phyloP scores from a whole-genome alignment of 2,797 vertebrate species.

The Etheostoma perlongum region DNA sequence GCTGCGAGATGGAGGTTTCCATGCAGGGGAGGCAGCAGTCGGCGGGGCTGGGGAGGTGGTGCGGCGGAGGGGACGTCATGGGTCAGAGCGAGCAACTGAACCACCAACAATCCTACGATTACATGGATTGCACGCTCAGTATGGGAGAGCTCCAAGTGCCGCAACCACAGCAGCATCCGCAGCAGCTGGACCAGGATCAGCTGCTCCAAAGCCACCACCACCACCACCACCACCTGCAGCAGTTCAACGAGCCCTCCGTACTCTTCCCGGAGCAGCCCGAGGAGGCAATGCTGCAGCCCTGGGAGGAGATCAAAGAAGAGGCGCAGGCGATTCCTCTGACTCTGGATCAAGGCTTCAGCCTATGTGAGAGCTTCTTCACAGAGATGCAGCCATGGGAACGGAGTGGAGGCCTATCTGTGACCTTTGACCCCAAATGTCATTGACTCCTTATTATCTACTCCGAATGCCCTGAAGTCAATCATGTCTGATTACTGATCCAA shows the following conservation, averaged over 20 bases:
- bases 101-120: slow-evolving; percentile 79
- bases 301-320: slow-evolving; percentile 89
- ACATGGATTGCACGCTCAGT: slow-evolving; percentile 73
- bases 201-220: slow-evolving; percentile 72
- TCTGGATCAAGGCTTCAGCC: slow-evolving; percentile 84
- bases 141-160: slow-evolving; percentile 74
- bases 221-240: slow-evolving; percentile 75
- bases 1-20: slow-evolving; percentile 85
- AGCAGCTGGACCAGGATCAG: slow-evolving; percentile 77
- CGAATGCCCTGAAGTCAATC: background rate
- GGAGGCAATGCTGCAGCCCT: slow-evolving; percentile 80
- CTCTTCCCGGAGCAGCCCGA: slow-evolving; percentile 83
- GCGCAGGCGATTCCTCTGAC: slow-evolving; percentile 80
- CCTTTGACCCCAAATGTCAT: slow-evolving; percentile 36
- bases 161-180: slow-evolving; percentile 68
- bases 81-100: slow-evolving; percentile 65
- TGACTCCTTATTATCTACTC: slow-evolving; percentile 29
- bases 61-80: slow-evolving; percentile 65
- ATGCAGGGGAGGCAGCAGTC: slow-evolving; percentile 80
- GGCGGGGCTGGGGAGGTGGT: slow-evolving; percentile 78
- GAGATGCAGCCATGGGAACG: slow-evolving; percentile 89
- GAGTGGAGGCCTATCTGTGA: slow-evolving; percentile 84
- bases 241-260: slow-evolving; percentile 79
- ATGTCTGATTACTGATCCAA: slow-evolving; percentile 16
- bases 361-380: slow-evolving; percentile 87